Evolutionary conservation across 92 coral and sea anemone species (phyloP).

Genomic region (Scolanthus callimorphus): DNA sequence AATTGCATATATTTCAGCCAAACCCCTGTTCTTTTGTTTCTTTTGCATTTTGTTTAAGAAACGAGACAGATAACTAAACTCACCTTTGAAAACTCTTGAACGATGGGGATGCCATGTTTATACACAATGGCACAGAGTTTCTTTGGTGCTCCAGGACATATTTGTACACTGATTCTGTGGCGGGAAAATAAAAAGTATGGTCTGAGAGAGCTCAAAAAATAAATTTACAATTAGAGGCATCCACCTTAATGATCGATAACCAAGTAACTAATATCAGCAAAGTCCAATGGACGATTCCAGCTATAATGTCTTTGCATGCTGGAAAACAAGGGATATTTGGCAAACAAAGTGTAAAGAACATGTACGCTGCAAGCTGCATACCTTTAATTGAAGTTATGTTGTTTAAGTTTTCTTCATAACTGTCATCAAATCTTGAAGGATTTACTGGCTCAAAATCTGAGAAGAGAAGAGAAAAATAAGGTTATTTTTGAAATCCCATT

Average conservation of each 20-base stretch:
- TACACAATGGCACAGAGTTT: constrained; percentile 87
- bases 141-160: constrained; percentile 85
- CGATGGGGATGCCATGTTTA: constrained; percentile 97
- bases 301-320: no score
- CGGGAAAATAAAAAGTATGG: not conserved
- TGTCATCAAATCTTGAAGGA: constrained; percentile 87
- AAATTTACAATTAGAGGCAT: not conserved
- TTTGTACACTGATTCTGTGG: constrained; percentile 86
- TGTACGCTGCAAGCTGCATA: constrained; percentile 21
- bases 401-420: constrained; percentile 81
- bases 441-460: constrained; percentile 90
- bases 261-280: no score
- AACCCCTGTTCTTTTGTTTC: no score
- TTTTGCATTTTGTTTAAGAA: no score
- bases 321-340: no score
- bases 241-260: no score
- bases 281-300: no score
- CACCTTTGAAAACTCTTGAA: constrained; percentile 97
- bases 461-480: no score
- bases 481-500: no score
- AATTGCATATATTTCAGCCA: no score
- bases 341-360: no score
- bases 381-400: constrained; percentile 82
- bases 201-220: not conserved
- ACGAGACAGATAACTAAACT: no score